Base-by-base conservation (phyloP, 2,797 vertebrate species). In the Megaceryle alcyon region DNA sequence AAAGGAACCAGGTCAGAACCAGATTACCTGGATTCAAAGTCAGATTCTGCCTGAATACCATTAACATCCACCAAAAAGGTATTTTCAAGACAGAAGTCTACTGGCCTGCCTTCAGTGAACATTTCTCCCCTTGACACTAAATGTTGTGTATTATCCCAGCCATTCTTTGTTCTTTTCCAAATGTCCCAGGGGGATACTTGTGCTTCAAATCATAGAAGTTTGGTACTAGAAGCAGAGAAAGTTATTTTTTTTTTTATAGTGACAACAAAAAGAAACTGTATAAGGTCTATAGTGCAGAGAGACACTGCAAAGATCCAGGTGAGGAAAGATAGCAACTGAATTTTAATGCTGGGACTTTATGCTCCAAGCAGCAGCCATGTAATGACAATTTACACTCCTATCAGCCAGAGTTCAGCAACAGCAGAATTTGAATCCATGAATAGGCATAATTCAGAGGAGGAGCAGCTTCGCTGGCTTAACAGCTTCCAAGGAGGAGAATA, bases 1-100 rank as follows among this genome's bases (percentile, higher is more conserved):
- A 61, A 33, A 86, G 48, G 76, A 95, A 90, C 33, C 88, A 64
- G 61, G 69, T 73, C 86, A 94, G 60, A 80, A 78, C 56, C 22
- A 22, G 19, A 61, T 39, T 35, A 64, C 39, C 39, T 31, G 41
- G 22, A 65, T 44, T 44, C 70, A 71, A 56, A 71, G 53, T 14
- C 59, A 37, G 86, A 53, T 31, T 35, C 53, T 56, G 29, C 44
- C 61, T 44, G 46, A 66, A 75, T 2, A 57, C n/a, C 49, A 68
- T 7, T 33, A 46, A 20, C 22, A 86, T 61, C 26, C 80, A 64
- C 51, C 31, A 77, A 66, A 87, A 78, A 16, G 1, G 3, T 25
- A 54, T 37, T 81, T 68, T 65, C 44, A 75, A 23, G 15, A 37
- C 0, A 29, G 4, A 68, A 70, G 1, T 53, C 59, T 31, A 57